Conservation (phyloP, 2,113 vertebrate species). For the Archilochus colubris region DNA sequence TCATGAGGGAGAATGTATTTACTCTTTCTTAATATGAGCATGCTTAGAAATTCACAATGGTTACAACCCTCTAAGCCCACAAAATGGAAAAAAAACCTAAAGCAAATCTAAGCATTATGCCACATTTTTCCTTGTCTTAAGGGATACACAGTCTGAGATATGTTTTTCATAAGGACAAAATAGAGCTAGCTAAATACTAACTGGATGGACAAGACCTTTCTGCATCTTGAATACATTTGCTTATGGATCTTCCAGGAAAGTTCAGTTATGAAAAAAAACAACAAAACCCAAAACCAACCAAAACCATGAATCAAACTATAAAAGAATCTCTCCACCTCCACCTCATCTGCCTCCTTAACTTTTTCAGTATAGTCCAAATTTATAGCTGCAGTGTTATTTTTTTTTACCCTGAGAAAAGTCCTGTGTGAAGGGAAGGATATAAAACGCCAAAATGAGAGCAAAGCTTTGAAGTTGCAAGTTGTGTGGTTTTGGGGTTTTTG, state of each 20-base stretch:
- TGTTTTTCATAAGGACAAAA: background rate
- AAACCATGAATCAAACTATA: background rate
- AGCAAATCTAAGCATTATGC: background rate
- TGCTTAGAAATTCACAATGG: background rate
- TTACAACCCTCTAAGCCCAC: slow-evolving; percentile 1
- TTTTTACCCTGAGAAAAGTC: background rate
- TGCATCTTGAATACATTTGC: background rate
- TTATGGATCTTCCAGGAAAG: background rate
- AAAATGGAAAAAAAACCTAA: background rate
- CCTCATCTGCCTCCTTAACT: background rate
- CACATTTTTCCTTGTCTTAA: background rate
- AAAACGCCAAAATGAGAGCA: background rate
- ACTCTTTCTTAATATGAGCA: background rate
- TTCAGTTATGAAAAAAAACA: background rate
- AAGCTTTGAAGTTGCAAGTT: slow-evolving; percentile 10
- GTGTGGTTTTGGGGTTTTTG: no score
- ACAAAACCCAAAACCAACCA: background rate
- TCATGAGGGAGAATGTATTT: background rate
- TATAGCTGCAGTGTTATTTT: background rate
- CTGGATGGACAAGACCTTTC: background rate
- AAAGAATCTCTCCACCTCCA: background rate
- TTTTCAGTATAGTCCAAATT: background rate
- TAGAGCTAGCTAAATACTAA: background rate
- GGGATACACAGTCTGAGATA: background rate
- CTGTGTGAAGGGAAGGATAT: background rate